These are phyloP conservation scores for Cotesia vestalis DNA, from an alignment of 1,140 invertebrate genomes.

Conservation along the genomic window DNA sequence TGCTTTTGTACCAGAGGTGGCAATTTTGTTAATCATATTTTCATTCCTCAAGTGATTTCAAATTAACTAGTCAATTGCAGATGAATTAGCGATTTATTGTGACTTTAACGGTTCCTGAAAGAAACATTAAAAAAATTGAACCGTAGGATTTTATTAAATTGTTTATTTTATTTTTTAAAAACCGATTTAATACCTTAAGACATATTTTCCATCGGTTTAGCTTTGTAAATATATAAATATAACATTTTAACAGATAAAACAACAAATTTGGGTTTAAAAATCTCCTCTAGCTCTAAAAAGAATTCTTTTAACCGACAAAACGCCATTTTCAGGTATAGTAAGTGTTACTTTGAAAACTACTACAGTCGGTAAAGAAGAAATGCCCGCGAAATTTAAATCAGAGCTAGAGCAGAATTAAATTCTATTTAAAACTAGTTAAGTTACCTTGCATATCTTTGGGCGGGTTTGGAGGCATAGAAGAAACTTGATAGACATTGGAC, in stretches of 20 bases:
- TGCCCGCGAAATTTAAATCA: no score
- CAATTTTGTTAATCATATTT: slow-evolving; percentile 17
- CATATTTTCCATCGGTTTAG: slow-evolving; percentile 58
- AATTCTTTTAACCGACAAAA: no score
- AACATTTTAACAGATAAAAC: neutral
- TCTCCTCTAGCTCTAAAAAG: no score
- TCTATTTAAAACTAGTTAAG: no score
- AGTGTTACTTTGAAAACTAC: no score
- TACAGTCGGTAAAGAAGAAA: no score
- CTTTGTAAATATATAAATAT: slow-evolving; percentile 46
- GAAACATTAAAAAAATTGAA: neutral
- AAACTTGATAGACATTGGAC: slow-evolving; percentile 59
- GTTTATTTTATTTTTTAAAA: no score
- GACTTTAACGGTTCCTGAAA: slow-evolving; percentile 63
- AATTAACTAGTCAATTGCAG: slow-evolving; percentile 46
- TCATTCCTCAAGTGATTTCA: neutral
- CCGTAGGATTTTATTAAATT: no score
- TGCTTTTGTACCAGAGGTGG: neutral
- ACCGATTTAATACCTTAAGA: no score
- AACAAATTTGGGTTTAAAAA: no score
- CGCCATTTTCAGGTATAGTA: no score
- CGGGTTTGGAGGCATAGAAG: slow-evolving; percentile 57
- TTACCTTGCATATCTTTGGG: slow-evolving; percentile 63
- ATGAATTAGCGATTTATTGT: slow-evolving; percentile 61
- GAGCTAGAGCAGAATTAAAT: no score